Percentiles rank a stretch among this genome's conserved stretches.
Evolutionary conservation across 2,113 vertebrate species (phyloP).

Genomic region (Seriola quinqueradiata): DNA sequence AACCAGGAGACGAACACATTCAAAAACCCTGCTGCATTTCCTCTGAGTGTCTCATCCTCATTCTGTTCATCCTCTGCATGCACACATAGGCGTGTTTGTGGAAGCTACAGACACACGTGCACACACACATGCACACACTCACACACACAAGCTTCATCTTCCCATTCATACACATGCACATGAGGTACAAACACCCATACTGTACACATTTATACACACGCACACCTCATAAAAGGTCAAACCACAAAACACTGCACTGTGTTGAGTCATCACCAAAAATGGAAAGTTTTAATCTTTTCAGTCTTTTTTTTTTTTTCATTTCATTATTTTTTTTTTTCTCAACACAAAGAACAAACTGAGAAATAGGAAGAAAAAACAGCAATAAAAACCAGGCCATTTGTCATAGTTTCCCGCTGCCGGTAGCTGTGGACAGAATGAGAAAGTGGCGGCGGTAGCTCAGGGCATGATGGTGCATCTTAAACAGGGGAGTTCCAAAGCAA

Average conservation of each 20-base stretch:
- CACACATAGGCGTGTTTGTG: not conserved
- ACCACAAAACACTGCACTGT: slow-evolving; percentile 54
- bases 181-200: slow-evolving; percentile 36
- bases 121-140: not conserved
- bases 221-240: slow-evolving; percentile 73
- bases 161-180: slow-evolving; percentile 32
- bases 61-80: slow-evolving; percentile 38
- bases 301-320: slow-evolving; percentile 25
- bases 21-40: slow-evolving; percentile 13
- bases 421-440: slow-evolving; percentile 79
- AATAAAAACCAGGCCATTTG: slow-evolving; percentile 67
- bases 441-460: slow-evolving; percentile 64
- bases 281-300: slow-evolving; percentile 76
- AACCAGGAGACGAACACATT: slow-evolving; percentile 58
- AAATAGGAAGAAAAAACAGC: slow-evolving; percentile 66
- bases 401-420: slow-evolving; percentile 78
- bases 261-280: slow-evolving; percentile 76
- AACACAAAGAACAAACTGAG: slow-evolving; percentile 67
- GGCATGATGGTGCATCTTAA: slow-evolving; percentile 70
- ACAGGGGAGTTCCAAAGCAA: slow-evolving; percentile 42
- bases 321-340: slow-evolving; percentile 32
- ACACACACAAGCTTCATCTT: not conserved
- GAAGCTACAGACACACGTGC: not conserved
- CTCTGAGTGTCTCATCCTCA: slow-evolving; percentile 27
- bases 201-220: slow-evolving; percentile 44